These are phyloP conservation scores for Orestias chungarensis DNA, from an alignment of 2,797 vertebrate species.

Conservation along the genomic window DNA sequence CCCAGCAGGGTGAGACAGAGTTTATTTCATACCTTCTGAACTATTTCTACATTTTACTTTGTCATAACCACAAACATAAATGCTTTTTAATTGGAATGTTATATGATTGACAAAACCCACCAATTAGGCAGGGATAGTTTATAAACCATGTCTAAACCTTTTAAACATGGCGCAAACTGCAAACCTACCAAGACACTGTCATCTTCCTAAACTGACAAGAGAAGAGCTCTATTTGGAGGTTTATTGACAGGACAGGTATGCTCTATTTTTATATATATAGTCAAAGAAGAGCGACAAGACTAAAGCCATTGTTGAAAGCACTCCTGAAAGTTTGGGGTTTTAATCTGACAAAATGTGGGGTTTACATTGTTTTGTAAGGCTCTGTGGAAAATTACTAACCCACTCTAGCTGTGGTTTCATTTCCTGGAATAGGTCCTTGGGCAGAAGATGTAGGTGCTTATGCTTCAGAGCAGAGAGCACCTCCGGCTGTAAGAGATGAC, in stretches of 20 bases:
- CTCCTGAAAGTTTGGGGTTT: not conserved
- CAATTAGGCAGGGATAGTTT: not conserved
- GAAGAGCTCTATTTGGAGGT: not conserved
- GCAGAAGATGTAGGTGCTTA: constrained; percentile 65
- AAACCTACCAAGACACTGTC: not conserved
- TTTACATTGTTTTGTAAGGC: not conserved
- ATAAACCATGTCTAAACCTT: not conserved
- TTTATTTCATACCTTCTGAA: not conserved
- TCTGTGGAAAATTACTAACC: not conserved
- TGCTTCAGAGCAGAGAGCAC: constrained; percentile 72
- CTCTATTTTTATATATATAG: not conserved
- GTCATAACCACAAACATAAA: not conserved
- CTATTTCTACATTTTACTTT: not conserved
- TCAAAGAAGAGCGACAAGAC: not conserved
- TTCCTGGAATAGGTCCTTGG: constrained; percentile 42
- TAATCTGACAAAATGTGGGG: not conserved
- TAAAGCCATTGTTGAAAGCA: not conserved
- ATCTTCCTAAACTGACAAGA: not conserved
- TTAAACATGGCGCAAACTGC: not conserved
- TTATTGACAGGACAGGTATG: not conserved
- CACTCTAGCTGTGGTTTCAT: constrained; percentile 6
- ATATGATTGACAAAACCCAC: not conserved
- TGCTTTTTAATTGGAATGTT: not conserved
- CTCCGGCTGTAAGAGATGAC: constrained; percentile 79
- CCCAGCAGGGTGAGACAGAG: constrained; percentile 82